Percentiles rank a stretch among this genome's conserved stretches.
phyloP scores from a whole-genome alignment of 1,140 invertebrate species.

The Formica exsecta region DNA sequence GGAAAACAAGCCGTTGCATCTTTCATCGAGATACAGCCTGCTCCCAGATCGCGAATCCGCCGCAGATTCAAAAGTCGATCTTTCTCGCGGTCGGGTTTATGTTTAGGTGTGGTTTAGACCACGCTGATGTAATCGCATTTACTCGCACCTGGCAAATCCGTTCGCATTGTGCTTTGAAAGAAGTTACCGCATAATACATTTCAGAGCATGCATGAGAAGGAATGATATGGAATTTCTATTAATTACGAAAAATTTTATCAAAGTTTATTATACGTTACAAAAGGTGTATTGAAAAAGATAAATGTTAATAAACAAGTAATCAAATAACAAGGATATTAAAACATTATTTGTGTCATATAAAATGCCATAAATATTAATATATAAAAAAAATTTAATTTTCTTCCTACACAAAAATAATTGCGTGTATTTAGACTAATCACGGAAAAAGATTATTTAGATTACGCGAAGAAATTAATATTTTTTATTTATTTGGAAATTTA shows the following conservation, averaged over 20 bases:
- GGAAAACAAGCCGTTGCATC: constrained; percentile 8
- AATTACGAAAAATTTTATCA: not conserved
- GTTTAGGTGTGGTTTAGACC: constrained; percentile 61
- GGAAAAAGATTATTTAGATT: not conserved
- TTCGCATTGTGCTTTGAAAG: constrained; percentile 47
- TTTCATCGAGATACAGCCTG: constrained; percentile 16
- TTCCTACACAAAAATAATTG: too few relatives aligned
- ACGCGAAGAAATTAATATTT: not conserved
- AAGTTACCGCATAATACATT: not conserved
- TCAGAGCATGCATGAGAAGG: not conserved
- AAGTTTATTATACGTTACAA: not conserved
- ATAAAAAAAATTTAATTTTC: too few relatives aligned
- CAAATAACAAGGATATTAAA: too few relatives aligned
- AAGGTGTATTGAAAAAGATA: not conserved
- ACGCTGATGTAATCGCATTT: constrained; percentile 53
- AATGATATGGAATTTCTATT: not conserved
- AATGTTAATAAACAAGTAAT: not conserved
- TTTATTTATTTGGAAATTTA: not conserved
- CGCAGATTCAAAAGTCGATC: constrained; percentile 25
- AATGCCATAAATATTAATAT: too few relatives aligned
- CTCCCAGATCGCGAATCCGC: constrained; percentile 25
- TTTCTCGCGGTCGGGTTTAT: constrained; percentile 49
- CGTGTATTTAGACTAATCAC: not conserved
- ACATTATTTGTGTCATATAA: too few relatives aligned
- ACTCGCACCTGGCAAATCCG: constrained; percentile 41